Conservation (phyloP, 2,888 invertebrate species). For the Schizaphis graminum region DNA sequence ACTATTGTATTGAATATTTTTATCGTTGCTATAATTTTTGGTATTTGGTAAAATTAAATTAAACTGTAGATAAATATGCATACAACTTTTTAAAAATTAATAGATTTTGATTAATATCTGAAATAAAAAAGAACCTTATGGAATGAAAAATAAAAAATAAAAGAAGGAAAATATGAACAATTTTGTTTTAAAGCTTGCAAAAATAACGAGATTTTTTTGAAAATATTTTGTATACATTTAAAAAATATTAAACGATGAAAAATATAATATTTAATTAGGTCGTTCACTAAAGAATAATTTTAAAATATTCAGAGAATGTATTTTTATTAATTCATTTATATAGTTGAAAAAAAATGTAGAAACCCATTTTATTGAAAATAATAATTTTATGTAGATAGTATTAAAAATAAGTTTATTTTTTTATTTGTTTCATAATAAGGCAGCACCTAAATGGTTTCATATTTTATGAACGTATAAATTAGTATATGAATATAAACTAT, state of each 20-base stretch:
- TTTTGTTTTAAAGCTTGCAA: neutral
- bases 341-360: neutral
- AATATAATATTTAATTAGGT: neutral
- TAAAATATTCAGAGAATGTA: too few relatives aligned
- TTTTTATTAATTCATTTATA: too few relatives aligned
- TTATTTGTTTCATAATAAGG: neutral
- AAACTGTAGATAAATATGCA: too few relatives aligned
- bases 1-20: neutral
- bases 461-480: neutral
- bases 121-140: neutral
- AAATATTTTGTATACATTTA: neutral
- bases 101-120: too few relatives aligned
- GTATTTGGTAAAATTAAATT: neutral
- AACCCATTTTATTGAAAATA: neutral
- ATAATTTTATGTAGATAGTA: neutral
- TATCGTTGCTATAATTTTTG: neutral
- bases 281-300: neutral
- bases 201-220: neutral
- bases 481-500: too few relatives aligned
- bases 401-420: neutral
- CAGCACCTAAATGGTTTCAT: neutral
- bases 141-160: neutral
- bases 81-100: neutral
- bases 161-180: neutral
- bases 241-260: neutral